phyloP scores from a whole-genome alignment of 37 sponge, comb jelly and placozoan genomes.

The Haliclona indistincta region DNA sequence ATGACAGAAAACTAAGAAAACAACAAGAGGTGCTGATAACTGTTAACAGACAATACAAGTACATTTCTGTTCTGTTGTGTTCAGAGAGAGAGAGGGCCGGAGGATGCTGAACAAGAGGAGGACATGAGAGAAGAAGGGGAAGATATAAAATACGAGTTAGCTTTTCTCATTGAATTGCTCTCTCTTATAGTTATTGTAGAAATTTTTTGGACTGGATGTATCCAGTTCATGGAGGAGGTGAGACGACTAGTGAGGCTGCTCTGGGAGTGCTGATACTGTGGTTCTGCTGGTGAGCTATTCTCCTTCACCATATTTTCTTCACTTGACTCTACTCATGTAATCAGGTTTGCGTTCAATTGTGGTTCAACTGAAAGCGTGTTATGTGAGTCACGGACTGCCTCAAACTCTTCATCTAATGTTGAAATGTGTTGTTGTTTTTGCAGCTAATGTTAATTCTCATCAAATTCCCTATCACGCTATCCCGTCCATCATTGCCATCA shows the following conservation, averaged over 20 bases:
- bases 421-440: background rate
- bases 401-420: too few relatives aligned
- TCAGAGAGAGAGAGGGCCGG: too few relatives aligned
- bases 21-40: too few relatives aligned
- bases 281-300: constrained; percentile 83
- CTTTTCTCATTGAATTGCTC: too few relatives aligned
- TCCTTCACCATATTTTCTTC: too few relatives aligned
- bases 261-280: constrained; percentile 92
- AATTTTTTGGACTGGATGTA: constrained; percentile 85
- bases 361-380: constrained; percentile 88
- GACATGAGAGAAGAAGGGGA: background rate
- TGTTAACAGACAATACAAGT: too few relatives aligned
- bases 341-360: constrained; percentile 94
- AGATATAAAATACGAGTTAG: background rate
- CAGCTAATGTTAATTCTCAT: background rate
- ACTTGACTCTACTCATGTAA: too few relatives aligned
- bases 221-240: constrained; percentile 78
- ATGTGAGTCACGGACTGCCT: constrained; percentile 11
- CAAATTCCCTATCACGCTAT: constrained; percentile 38
- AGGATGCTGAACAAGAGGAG: too few relatives aligned
- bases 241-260: constrained; percentile 77
- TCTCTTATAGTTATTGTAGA: background rate
- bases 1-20: constrained; percentile 4
- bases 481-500: constrained; percentile 79
- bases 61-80: too few relatives aligned